These are phyloP conservation scores for Dryas iulia DNA, from an alignment of 1,140 invertebrate species.

Conservation along the genomic window DNA sequence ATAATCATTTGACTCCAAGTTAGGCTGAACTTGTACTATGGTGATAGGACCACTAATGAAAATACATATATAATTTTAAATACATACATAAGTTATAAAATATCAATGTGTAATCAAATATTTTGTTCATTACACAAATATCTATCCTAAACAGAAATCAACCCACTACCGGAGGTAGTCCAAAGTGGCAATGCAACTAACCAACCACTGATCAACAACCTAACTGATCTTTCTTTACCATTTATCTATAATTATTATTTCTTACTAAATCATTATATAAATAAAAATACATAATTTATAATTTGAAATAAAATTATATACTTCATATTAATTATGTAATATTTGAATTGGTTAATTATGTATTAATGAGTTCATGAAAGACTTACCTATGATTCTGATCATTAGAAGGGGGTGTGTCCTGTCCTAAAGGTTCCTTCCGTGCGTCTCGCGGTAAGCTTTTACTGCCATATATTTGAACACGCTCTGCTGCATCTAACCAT, in stretches of 20 bases:
- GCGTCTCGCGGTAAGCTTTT: conserved; percentile 89
- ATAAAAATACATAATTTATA: too few relatives aligned
- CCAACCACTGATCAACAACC: too few relatives aligned
- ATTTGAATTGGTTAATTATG: neutral
- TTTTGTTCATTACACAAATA: neutral
- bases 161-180: too few relatives aligned
- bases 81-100: neutral
- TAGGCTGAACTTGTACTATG: neutral
- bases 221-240: too few relatives aligned
- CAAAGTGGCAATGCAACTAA: too few relatives aligned
- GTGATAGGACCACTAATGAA: neutral
- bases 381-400: conserved; percentile 68
- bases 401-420: conserved; percentile 76
- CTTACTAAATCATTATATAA: too few relatives aligned
- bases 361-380: neutral
- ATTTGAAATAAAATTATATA: conserved; percentile 3
- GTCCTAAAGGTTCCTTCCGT: conserved; percentile 91
- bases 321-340: neutral
- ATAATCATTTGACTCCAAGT: neutral
- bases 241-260: too few relatives aligned
- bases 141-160: too few relatives aligned
- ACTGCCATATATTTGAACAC: conserved; percentile 80
- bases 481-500: conserved; percentile 93
- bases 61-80: neutral
- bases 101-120: neutral